These are phyloP conservation scores for Scolopax bukidnonensis DNA, from an alignment of 2,797 vertebrate genomes.

Conservation along the genomic window DNA sequence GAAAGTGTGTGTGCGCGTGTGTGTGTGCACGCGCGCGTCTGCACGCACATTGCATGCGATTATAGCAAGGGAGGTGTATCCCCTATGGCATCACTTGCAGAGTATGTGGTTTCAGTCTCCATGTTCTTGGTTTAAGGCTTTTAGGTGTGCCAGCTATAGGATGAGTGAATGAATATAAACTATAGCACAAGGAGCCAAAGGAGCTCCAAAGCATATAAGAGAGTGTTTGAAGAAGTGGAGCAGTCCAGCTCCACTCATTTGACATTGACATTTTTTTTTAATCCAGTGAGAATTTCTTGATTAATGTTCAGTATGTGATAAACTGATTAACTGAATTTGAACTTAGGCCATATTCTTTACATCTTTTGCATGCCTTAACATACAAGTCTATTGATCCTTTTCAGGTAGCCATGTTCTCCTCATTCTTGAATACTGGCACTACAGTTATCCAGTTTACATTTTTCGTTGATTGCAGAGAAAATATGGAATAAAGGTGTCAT, in stretches of 20 bases:
- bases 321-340: background rate
- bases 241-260: background rate
- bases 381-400: background rate
- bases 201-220: background rate
- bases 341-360: background rate
- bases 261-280: background rate
- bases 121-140: background rate
- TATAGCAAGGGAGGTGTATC: accelerated
- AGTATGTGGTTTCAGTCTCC: background rate
- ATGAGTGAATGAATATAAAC: background rate
- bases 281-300: background rate
- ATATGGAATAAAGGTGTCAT: background rate
- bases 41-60: accelerated
- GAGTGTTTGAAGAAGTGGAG: background rate
- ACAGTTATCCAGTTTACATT: background rate
- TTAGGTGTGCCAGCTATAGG: background rate
- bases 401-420: background rate
- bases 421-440: background rate
- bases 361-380: background rate
- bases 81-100: background rate
- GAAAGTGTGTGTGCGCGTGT: background rate
- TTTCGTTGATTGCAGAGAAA: background rate
- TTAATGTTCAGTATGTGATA: background rate
- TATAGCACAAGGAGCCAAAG: background rate
- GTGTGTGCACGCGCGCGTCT: too few species aligned